Conservation (phyloP, 2,888 invertebrate species). For the Cantharis rufa region DNA sequence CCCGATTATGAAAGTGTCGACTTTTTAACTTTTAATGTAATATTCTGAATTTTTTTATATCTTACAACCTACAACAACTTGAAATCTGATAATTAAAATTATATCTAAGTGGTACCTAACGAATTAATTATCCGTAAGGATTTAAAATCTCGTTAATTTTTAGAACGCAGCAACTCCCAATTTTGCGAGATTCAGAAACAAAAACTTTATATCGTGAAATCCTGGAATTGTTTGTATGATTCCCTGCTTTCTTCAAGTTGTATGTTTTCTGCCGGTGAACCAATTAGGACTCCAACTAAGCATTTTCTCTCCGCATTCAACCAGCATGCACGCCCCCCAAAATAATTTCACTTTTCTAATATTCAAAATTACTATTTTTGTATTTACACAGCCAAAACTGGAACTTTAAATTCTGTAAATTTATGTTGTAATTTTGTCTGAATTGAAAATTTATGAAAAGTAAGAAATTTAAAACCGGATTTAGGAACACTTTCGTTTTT, state of each 20-base stretch:
- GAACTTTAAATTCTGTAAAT: background rate
- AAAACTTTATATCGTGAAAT: background rate
- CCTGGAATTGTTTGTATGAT: background rate
- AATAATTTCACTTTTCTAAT: background rate
- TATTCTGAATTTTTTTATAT: background rate
- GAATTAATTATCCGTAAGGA: background rate
- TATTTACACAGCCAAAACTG: background rate
- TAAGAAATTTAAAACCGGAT: constrained; percentile 1
- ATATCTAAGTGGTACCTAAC: background rate
- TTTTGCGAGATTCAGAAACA: background rate
- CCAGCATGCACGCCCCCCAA: background rate
- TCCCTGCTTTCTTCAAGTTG: background rate
- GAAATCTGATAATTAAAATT: background rate
- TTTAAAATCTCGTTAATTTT: background rate
- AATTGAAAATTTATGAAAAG: constrained; percentile 1
- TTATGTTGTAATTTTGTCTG: background rate
- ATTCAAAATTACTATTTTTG: background rate
- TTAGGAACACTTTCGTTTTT: constrained; percentile 2
- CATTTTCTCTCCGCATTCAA: background rate
- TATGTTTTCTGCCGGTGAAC: background rate
- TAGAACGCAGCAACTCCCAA: background rate
- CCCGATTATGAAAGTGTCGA: constrained; percentile 9
- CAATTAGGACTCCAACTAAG: background rate
- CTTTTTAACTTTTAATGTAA: constrained; percentile 4
- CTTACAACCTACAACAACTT: background rate